Evolutionary conservation across 2,888 invertebrate genomes (phyloP).

Genomic region (Stenodera caucasica): DNA sequence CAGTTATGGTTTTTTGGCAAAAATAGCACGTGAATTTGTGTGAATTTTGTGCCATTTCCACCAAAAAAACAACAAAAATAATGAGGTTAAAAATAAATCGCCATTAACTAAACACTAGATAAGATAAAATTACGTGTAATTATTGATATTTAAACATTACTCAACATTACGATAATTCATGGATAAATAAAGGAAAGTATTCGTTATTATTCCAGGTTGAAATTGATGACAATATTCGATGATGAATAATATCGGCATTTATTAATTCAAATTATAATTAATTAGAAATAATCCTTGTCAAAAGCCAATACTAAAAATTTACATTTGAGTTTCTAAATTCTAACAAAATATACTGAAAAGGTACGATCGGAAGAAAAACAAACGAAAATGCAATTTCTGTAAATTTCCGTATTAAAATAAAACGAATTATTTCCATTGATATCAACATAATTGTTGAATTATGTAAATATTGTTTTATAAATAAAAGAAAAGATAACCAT

Average conservation of each 20-base stretch:
- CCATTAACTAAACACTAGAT: conserved; percentile 15
- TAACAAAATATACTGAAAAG: conserved; percentile 23
- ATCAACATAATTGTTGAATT: not conserved
- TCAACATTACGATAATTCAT: conserved; percentile 5
- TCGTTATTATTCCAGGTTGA: not conserved
- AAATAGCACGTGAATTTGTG: conserved; percentile 63
- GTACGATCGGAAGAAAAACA: conserved; percentile 19
- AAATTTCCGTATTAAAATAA: not conserved
- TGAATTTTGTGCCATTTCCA: conserved; percentile 17
- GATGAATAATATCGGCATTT: conserved; percentile 19
- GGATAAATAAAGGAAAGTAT: not conserved
- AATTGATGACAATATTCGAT: conserved; percentile 13
- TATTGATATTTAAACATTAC: not conserved
- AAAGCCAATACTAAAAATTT: conserved; percentile 19
- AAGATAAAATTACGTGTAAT: conserved; percentile 8
- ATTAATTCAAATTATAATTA: conserved; percentile 20
- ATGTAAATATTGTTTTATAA: not conserved
- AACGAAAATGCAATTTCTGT: conserved; percentile 16
- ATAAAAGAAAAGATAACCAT: not conserved
- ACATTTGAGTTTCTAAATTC: conserved; percentile 15
- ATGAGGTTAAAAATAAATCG: conserved; percentile 12
- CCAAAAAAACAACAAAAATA: too few species aligned
- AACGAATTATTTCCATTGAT: conserved; percentile 10
- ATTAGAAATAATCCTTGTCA: conserved; percentile 11
- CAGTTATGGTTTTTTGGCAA: conserved; percentile 67